Base-by-base conservation (phyloP, 2,888 invertebrate genomes). In the Muscina levida region DNA sequence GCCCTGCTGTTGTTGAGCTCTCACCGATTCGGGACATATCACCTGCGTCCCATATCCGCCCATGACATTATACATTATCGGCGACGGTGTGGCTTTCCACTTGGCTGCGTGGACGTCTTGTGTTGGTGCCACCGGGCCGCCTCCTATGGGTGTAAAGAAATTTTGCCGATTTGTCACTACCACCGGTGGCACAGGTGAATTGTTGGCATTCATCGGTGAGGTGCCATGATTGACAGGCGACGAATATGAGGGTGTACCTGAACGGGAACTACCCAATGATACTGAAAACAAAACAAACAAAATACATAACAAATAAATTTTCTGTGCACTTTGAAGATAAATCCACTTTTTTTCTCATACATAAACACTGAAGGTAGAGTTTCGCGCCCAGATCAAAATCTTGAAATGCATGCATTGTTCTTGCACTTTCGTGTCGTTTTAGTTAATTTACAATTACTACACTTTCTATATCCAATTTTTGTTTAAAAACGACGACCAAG, bases 201-300 rank as follows among this genome's bases (percentile, higher is more conserved):
- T 93, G 51, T 79, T 84, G 67, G 86, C 85, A 85, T 93, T 93
- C 85, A 93, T 91, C 22, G 94, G 93, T 3, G 94, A 94, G 66
- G 94, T 93, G 42, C 93, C 93, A 85, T 94, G 93, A 78, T 94
- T 93, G 76, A 93, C 94, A 73, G 95, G 94, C 66, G 95, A 94
- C 51, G 96, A 95, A 88, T 96, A 97, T 44, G 97, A 96, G 62
- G 97, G 97, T 66, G 97, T 97, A 70, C 96, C 97, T 48, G 98
- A 97, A 79, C 97, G 94, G 15, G 98, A 97, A 90, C 97, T 97
- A 85, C 97, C 97, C 85, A 98, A 92, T 13, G 97, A 98, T 85
- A 98, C 97, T 95, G 91, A 2, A 91, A 82, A 22, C 56, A n/a
- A 66, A 85, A 83, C 83, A 57, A 51, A 67, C 19, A 73, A 11